Evolutionary conservation across 2,797 vertebrate species (phyloP), one percentile per base, ranked within the genome.

Genomic region (Pteropus rufus): DNA sequence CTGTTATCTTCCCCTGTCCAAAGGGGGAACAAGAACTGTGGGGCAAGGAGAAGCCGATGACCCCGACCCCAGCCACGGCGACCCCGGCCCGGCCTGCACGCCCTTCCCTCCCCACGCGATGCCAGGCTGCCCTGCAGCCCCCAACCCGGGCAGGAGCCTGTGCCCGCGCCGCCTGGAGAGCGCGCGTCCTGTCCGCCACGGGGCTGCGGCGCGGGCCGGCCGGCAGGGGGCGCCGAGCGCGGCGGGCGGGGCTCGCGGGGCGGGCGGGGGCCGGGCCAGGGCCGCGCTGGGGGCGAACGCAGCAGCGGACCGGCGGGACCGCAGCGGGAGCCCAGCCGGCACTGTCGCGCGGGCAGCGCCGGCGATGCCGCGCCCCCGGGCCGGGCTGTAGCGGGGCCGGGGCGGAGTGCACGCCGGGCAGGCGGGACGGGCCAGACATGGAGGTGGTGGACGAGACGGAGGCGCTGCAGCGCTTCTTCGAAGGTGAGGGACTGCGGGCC

Each of bases 391-490:
- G 95, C 97, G 95, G 96, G 92, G 93, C 98, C 77, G 93, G 93
- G 82, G 88, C 96, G 96, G 96, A 97, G 97, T 92, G 98, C 98
- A 93, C 82, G 75, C 95, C 96, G 97, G 97, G 96, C 95, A 91
- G 98, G 98, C 97, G 94, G 99, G 99, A 98, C 96, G 90, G 98
- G 98, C 97, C 95, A 99, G 99, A 98, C 98, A 99, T 99, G 99
- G 99, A 99, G 98, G 99, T 99, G 99, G 99, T 99, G 98, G 99
- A 99, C 99, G 99, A 99, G 99, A 99, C 99, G 81, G 99, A 99
- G 98, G 99, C 99, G 98, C 98, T 99, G 98, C 99, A 99, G 99
- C 99, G 99, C 97, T 99, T 99, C 98, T 99, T 99, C 92, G 99
- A 99, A 99, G 99, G 99, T 99, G 99, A 98, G 98, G 44, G 96